Conservation (phyloP, 2,888 invertebrate genomes). For the Erebia palarica region DNA sequence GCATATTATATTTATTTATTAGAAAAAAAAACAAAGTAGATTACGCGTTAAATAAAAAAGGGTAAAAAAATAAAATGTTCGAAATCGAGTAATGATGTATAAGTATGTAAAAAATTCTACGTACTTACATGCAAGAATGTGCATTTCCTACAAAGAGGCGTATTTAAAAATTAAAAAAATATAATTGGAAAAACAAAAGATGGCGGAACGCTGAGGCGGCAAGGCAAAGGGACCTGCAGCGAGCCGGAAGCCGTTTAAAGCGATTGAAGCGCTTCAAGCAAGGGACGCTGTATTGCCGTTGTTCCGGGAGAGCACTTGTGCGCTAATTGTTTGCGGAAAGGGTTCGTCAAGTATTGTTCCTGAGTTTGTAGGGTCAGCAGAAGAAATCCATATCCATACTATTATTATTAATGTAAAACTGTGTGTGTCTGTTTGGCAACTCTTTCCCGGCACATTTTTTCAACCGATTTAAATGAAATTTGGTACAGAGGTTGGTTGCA, state of each 20-base stretch:
- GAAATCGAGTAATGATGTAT: neutral
- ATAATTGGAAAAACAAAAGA: constrained; percentile 66
- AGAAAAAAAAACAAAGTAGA: neutral
- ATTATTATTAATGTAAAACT: no score
- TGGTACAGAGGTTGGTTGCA: no score
- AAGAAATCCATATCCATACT: neutral
- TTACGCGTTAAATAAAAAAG: neutral
- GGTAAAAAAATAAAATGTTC: neutral
- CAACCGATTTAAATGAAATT: no score
- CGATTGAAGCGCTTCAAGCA: constrained; percentile 49
- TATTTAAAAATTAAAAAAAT: constrained; percentile 13
- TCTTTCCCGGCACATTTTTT: no score
- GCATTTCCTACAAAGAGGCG: neutral
- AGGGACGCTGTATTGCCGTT: constrained; percentile 63
- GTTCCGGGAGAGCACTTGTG: constrained; percentile 21
- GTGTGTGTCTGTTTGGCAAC: no score
- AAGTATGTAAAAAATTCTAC: neutral
- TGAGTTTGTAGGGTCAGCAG: constrained; percentile 53
- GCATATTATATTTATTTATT: neutral
- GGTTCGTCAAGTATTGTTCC: constrained; percentile 70
- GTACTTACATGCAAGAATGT: neutral
- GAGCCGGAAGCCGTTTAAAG: constrained; percentile 66
- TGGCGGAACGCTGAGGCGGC: constrained; percentile 58
- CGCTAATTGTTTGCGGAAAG: constrained; percentile 78
- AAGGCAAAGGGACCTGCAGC: constrained; percentile 69